Evolutionary conservation across 2,113 vertebrate species (phyloP), one percentile per base, ranked within the genome.

Genomic region (Aegotheles bennettii): DNA sequence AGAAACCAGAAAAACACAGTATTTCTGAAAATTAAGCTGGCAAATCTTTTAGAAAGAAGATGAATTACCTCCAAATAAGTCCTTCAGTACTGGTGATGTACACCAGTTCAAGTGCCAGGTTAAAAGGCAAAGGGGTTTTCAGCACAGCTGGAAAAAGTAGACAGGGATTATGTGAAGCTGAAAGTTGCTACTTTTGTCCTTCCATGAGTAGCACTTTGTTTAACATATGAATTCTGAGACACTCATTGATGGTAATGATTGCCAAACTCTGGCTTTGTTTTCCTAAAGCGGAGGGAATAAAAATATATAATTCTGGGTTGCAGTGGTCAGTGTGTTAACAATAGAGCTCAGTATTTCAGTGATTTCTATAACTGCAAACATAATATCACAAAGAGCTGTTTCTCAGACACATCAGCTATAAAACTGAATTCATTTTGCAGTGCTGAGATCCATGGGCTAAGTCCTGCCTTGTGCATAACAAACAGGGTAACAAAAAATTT

Each of bases 21-120:
- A 56, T 28, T 88, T 92, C 47, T 77, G 71, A 88, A 94, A 95
- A 95, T 80, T 54, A 95, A 90, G 35, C n/a, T 51, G 59, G 54
- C 8, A 79, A 70, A 50, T 85, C 42, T 93, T 82, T 83, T 13
- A 65, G 57, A 69, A 93, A 53, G 8, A 65, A 57, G 50, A 53
- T 80, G 15, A 87, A 63, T 87, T 88, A 87, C 53, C 53, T 84
- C 40, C 51, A 78, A 47, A 59, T n/a, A 20, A 81, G 31, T 89
- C 68, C 43, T 90, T 45, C 36, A 80, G 42, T 84, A 28, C 73
- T 67, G 42, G 67, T 88, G 50, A 51, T 84, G 81, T 91, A 50
- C 57, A 56, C 31, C 60, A 42, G 56, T 43, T 94, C 61, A 81
- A 90, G 53, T 61, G 45, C 9, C 56, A 60, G 33, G 8, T 84